A percentile compares a stretch with the other conserved stretches of the same genome.
These are phyloP conservation scores for Sebastes dallii DNA, from an alignment of 2,797 vertebrate species.

Conservation along the genomic window DNA sequence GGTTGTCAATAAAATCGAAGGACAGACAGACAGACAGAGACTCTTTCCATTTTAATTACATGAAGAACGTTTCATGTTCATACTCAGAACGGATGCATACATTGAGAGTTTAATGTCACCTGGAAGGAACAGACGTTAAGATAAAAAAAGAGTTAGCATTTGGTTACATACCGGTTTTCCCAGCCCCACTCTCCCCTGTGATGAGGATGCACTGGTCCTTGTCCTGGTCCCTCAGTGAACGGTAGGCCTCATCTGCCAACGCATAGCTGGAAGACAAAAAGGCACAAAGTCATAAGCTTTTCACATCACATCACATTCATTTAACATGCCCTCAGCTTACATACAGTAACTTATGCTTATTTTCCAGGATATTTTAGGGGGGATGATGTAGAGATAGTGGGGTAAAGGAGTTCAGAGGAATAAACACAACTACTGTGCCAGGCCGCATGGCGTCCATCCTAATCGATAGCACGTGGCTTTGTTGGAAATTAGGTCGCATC, in stretches of 20 bases:
- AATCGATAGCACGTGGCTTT: constrained; percentile 64
- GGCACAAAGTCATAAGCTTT: constrained; percentile 1
- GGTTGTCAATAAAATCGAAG: background rate
- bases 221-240: constrained; percentile 97
- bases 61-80: background rate
- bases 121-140: background rate
- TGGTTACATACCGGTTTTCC: constrained; percentile 91
- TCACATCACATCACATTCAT: background rate
- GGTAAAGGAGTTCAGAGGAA: constrained; percentile 9
- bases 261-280: constrained; percentile 87
- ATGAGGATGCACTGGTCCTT: constrained; percentile 99
- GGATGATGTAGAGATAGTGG: background rate
- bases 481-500: constrained; percentile 58
- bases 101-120: background rate
- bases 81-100: background rate
- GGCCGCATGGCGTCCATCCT: constrained; percentile 29
- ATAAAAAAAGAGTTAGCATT: background rate
- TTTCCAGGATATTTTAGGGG: background rate
- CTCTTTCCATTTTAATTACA: background rate
- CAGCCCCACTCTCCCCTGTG: constrained; percentile 97
- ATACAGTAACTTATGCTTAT: background rate
- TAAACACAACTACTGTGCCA: background rate
- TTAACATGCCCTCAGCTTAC: background rate
- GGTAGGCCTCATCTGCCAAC: constrained; percentile 96
- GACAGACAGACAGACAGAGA: background rate